These are phyloP conservation scores for Arbacia lixula DNA, from an alignment of 53 echinoderm and acorn worm genomes.

Conservation along the genomic window DNA sequence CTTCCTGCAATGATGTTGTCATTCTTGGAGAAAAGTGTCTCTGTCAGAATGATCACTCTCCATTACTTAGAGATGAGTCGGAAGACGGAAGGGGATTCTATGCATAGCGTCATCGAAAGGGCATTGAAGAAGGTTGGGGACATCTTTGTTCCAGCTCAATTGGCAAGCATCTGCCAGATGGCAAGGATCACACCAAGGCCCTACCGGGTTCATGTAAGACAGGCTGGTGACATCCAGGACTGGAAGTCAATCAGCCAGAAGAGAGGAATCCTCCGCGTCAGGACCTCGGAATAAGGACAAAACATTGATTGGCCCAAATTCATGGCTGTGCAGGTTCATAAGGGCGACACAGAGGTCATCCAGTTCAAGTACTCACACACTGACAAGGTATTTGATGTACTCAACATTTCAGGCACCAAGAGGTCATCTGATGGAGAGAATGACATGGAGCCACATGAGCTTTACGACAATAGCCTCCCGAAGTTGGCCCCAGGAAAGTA, in stretches of 20 bases:
- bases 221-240: slow-evolving; percentile 50
- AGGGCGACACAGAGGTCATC: slow-evolving; percentile 34
- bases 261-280: slow-evolving; percentile 34
- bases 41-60: slow-evolving; percentile 22
- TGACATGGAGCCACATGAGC: background rate
- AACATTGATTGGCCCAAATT: slow-evolving; percentile 59
- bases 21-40: slow-evolving; percentile 20
- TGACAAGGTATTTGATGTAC: slow-evolving; percentile 1
- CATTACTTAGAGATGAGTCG: slow-evolving; percentile 65
- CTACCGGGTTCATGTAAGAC: background rate
- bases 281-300: slow-evolving; percentile 37
- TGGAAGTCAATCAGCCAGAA: slow-evolving; percentile 47
- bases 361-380: slow-evolving; percentile 53
- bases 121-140: slow-evolving; percentile 32
- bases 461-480: slow-evolving; percentile 28
- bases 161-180: slow-evolving; percentile 50
- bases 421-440: slow-evolving; percentile 6
- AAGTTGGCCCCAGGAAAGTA: slow-evolving; percentile 45
- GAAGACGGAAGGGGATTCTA: slow-evolving; percentile 61
- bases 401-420: background rate
- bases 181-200: background rate
- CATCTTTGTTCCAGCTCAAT: slow-evolving; percentile 61
- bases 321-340: slow-evolving; percentile 29
- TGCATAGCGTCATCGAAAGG: slow-evolving; percentile 66
- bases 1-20: slow-evolving; percentile 61